Base-by-base conservation (phyloP, 2,888 invertebrate genomes). In the Phlogophora meticulosa region DNA sequence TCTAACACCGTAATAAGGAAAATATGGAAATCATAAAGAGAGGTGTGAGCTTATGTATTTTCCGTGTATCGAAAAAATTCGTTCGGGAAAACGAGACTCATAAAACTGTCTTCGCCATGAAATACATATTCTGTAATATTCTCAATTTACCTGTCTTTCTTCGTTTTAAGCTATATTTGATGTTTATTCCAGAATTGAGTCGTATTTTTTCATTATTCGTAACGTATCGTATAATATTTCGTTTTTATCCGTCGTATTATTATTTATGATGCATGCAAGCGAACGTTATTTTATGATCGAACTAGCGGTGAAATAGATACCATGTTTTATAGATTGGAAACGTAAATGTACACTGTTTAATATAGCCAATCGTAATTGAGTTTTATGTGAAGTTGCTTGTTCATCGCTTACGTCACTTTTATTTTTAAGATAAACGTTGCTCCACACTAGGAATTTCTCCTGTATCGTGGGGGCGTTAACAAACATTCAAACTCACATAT, bases 31-130 rank as follows among this genome's bases (percentile, higher is more conserved):
- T 40, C 22, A 24, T 17, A 42, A 36, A 15, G 5, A 4, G 11
- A 24, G 13, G 20, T 7, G 36, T 20, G 20, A 62, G n/a, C 2
- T 9, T 28, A n/a, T 7, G 45, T n/a, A 32, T 38, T 58, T 51
- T 28, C 7, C 10, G 58, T 59, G 59, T 40, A 9, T 34, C 32
- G 22, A 22, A 71, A 71, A 48, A 45, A 22, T 24, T 24, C 15
- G 1, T 20, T 2, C 32, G 5, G 4, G 17, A 38, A 60, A 51
- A 45, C 32, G 28, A 11, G n/a, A 7, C 43, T 38, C 49, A 15
- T 51, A 60, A 67, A 71, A 22, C 71, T 71, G 71, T 71, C 72
- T 51, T 34, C 32, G 15, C 24, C 43, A 20, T 72, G 17, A 17
- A 72, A 61, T 72, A 51, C 4, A 32, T 48, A 34, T 46, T 13